These are phyloP conservation scores for Frieseomelitta varia DNA, from an alignment of 1,140 invertebrate genomes.

Conservation along the genomic window DNA sequence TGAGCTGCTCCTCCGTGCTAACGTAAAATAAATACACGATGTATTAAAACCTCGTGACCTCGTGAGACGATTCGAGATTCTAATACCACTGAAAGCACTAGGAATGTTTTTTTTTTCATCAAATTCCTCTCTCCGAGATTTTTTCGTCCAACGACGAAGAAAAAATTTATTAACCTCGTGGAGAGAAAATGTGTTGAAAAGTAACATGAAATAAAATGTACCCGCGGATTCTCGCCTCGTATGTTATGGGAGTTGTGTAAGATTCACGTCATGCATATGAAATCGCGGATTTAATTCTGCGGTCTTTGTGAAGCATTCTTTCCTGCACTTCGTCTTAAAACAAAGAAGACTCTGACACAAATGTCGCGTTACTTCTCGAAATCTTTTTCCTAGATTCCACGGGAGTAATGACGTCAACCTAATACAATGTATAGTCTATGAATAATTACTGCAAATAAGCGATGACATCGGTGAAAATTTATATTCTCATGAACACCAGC, in stretches of 20 bases:
- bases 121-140: too few relatives aligned
- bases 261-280: not conserved
- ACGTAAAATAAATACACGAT: conserved; percentile 50
- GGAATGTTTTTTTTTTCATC: not conserved
- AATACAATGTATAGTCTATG: not conserved
- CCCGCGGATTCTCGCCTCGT: not conserved
- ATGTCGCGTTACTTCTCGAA: not conserved
- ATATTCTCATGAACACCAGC: not conserved
- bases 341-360: not conserved
- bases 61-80: conserved; percentile 21
- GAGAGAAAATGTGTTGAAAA: too few relatives aligned
- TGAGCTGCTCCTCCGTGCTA: conserved; percentile 11
- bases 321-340: not conserved
- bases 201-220: too few relatives aligned
- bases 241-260: not conserved
- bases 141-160: not conserved
- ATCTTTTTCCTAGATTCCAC: not conserved
- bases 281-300: not conserved
- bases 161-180: not conserved
- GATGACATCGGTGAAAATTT: not conserved
- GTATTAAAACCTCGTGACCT: conserved; percentile 23
- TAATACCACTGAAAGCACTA: conserved; percentile 20
- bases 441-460: not conserved
- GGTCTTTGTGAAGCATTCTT: not conserved
- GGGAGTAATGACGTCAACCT: not conserved